Conservation (phyloP, 2,888 invertebrate species). For the Zele albiditarsus region DNA sequence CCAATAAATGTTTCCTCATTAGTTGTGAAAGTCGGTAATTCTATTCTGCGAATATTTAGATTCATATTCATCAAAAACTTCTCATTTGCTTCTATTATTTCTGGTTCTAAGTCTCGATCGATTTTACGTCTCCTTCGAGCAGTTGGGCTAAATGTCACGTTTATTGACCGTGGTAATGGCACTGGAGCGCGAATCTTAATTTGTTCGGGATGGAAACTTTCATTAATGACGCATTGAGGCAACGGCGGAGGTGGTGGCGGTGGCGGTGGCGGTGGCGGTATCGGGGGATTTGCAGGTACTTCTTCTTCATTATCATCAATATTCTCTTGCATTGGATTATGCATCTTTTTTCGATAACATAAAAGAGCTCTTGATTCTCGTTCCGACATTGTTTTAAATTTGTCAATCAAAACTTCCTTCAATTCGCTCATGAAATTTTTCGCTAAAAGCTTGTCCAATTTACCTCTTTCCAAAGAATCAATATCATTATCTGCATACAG, state of each 20-base stretch:
- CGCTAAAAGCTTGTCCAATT: constrained; percentile 61
- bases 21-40: constrained; percentile 57
- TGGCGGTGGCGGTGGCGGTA: constrained; percentile 55
- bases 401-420: constrained; percentile 67
- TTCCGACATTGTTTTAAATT: constrained; percentile 65
- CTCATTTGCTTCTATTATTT: constrained; percentile 20
- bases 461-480: constrained; percentile 52
- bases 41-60: constrained; percentile 40
- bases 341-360: constrained; percentile 51
- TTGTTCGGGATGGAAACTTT: background rate
- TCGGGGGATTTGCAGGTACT: constrained; percentile 43
- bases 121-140: constrained; percentile 2
- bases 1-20: constrained; percentile 65
- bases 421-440: constrained; percentile 69
- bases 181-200: background rate
- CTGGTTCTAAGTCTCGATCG: constrained; percentile 19
- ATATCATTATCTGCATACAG: constrained; percentile 58
- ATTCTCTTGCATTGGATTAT: constrained; percentile 8
- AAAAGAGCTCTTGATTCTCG: constrained; percentile 66
- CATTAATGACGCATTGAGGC: constrained; percentile 17
- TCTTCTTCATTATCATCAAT: background rate
- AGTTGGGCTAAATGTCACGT: background rate
- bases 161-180: constrained; percentile 25
- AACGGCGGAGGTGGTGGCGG: constrained; percentile 56
- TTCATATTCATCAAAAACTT: constrained; percentile 52